Evolutionary conservation across 2,113 vertebrate species (phyloP).

Genomic region (Tylochromis polylepis): DNA sequence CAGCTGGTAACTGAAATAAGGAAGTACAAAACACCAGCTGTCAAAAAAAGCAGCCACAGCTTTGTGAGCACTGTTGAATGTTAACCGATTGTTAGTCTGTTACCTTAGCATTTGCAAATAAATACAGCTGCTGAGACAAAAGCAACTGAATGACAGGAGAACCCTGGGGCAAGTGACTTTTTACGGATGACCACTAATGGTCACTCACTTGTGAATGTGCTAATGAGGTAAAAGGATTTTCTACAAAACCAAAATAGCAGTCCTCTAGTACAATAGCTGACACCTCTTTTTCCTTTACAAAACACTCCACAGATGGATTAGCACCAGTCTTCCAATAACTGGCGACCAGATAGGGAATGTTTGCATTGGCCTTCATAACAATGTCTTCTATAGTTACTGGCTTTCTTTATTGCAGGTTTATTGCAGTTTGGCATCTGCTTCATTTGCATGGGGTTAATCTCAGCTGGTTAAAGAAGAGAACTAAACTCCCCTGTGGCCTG

Average conservation of each 20-base stretch:
- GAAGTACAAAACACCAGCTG: neutral
- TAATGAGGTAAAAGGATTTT: conserved; percentile 53
- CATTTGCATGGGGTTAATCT: conserved; percentile 71
- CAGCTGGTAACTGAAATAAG: neutral
- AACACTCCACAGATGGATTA: conserved; percentile 61
- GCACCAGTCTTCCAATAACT: conserved; percentile 58
- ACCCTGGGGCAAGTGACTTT: conserved; percentile 16
- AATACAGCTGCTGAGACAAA: conserved; percentile 18
- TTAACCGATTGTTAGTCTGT: neutral
- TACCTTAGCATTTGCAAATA: conserved; percentile 41
- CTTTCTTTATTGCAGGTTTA: conserved; percentile 67
- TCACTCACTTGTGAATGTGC: conserved; percentile 46
- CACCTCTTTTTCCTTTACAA: conserved; percentile 41
- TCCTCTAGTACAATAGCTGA: conserved; percentile 16
- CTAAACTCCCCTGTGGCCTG: conserved; percentile 53
- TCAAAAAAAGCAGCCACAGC: neutral
- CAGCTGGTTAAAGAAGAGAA: conserved; percentile 57
- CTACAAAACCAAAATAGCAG: conserved; percentile 43
- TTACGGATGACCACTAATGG: conserved; percentile 42
- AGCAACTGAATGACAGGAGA: neutral
- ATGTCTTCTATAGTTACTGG: conserved; percentile 52
- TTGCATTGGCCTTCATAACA: conserved; percentile 46
- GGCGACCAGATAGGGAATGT: conserved; percentile 37
- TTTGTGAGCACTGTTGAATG: neutral
- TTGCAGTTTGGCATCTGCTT: conserved; percentile 67